These are phyloP conservation scores for Ibycter americanus DNA, from an alignment of 2,797 vertebrate genomes.

Conservation along the genomic window DNA sequence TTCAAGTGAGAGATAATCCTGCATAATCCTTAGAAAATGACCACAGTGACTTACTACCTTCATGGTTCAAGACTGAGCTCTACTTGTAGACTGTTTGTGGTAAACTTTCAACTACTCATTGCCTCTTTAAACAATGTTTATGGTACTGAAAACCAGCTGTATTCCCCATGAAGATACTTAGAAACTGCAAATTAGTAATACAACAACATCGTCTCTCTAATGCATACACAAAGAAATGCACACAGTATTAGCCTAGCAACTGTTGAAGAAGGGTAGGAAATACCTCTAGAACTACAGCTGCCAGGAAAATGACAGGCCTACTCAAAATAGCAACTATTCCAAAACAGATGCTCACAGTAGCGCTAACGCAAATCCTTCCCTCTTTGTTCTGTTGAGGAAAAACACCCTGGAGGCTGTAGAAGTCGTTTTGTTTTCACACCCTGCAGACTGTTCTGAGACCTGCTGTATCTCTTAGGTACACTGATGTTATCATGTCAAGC, in stretches of 20 bases:
- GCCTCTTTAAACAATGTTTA: not conserved
- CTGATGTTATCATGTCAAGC: constrained; percentile 59
- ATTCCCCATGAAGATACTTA: not conserved
- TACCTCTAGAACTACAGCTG: not conserved
- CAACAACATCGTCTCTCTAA: not conserved
- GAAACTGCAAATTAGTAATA: not conserved
- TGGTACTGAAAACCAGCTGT: not conserved
- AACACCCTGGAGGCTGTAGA: constrained; percentile 12
- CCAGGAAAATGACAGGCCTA: not conserved
- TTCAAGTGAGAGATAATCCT: not conserved
- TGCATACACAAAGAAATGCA: not conserved
- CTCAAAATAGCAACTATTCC: not conserved
- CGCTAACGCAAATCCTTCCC: not conserved
- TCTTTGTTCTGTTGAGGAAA: not conserved
- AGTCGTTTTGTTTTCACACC: constrained; percentile 58
- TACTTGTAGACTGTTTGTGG: not conserved
- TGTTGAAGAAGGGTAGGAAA: not conserved
- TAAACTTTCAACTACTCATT: not conserved
- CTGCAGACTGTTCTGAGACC: constrained; percentile 50
- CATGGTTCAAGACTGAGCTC: not conserved
- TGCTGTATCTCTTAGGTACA: constrained; percentile 17
- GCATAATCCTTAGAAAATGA: not conserved
- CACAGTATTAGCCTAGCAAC: not conserved
- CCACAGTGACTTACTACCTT: not conserved
- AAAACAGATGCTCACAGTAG: not conserved